Conservation (phyloP, 2,888 invertebrate species). For the Chrysodeixis includens region DNA sequence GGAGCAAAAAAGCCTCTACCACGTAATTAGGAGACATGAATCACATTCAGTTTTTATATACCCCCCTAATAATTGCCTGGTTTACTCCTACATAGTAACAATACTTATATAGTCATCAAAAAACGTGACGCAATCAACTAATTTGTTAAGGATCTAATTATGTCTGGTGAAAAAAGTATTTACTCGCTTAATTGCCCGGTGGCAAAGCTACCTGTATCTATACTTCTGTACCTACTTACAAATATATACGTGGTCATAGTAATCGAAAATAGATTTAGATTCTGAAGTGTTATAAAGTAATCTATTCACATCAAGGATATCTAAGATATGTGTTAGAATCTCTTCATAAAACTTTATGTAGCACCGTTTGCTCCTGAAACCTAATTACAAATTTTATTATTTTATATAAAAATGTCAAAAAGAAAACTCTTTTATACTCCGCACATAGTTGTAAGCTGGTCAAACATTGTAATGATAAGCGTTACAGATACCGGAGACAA, state of each 20-base stretch:
- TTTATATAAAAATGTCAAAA: slow-evolving; percentile 37
- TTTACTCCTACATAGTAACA: slow-evolving; percentile 22
- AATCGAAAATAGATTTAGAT: background rate
- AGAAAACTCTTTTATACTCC: slow-evolving; percentile 48
- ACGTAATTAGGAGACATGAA: slow-evolving; percentile 65
- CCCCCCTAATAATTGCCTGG: slow-evolving; percentile 30
- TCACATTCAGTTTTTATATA: slow-evolving; percentile 53
- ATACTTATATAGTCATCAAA: slow-evolving; percentile 15
- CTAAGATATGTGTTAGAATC: no score
- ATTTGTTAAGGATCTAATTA: slow-evolving; percentile 21
- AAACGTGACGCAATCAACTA: slow-evolving; percentile 40
- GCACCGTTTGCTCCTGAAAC: slow-evolving; percentile 20
- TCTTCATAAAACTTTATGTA: slow-evolving; percentile 15
- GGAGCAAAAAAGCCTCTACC: slow-evolving; percentile 63
- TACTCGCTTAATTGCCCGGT: no score
- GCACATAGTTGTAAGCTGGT: slow-evolving; percentile 48
- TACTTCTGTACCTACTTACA: no score
- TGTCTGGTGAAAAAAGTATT: slow-evolving; percentile 16
- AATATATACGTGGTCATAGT: background rate
- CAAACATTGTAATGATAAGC: slow-evolving; percentile 56
- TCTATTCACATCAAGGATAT: no score
- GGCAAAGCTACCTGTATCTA: background rate
- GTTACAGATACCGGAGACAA: slow-evolving; percentile 54
- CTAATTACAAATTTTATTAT: slow-evolving; percentile 36
- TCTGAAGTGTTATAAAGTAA: background rate